Percentiles rank a stretch among this genome's conserved stretches.
phyloP scores from a whole-genome alignment of 2,113 vertebrate species.

The Onychorhynchus coronatus region DNA sequence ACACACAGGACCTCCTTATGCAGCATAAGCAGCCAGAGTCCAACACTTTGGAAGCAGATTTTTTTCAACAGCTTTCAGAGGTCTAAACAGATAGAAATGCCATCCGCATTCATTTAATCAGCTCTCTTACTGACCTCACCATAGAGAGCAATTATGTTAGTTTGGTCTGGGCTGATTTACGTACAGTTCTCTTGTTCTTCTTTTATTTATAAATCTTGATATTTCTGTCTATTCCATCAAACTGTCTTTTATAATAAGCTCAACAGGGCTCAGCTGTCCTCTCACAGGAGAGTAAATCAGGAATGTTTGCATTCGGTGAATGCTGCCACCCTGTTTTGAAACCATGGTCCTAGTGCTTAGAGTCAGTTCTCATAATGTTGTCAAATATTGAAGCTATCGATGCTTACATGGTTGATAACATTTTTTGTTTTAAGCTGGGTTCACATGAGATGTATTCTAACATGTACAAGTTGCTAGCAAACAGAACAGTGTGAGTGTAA shows the following conservation, averaged over 20 bases:
- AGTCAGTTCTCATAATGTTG: not conserved
- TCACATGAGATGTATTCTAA: not conserved
- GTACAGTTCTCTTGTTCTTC: not conserved
- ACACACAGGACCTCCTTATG: not conserved
- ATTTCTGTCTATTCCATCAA: slow-evolving; percentile 11
- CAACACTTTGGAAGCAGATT: not conserved
- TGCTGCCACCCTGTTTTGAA: not conserved
- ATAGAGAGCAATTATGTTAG: slow-evolving; percentile 5
- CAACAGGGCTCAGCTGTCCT: not conserved
- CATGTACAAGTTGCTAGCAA: not conserved
- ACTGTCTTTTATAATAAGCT: slow-evolving; percentile 5
- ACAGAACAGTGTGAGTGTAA: not conserved
- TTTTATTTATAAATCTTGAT: slow-evolving; percentile 11
- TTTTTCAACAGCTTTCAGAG: not conserved
- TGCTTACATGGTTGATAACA: not conserved
- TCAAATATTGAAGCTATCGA: not conserved
- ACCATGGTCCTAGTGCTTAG: not conserved
- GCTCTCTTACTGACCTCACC: not conserved
- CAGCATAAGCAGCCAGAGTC: not conserved
- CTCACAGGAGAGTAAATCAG: not conserved
- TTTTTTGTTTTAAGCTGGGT: not conserved
- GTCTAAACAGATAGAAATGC: not conserved
- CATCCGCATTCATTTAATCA: not conserved
- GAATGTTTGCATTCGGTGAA: not conserved
- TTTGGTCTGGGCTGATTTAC: slow-evolving; percentile 5